Evolutionary conservation across 2,888 invertebrate genomes (phyloP), one percentile per base, ranked within the genome.

Genomic region (Slavum lentiscoides): DNA sequence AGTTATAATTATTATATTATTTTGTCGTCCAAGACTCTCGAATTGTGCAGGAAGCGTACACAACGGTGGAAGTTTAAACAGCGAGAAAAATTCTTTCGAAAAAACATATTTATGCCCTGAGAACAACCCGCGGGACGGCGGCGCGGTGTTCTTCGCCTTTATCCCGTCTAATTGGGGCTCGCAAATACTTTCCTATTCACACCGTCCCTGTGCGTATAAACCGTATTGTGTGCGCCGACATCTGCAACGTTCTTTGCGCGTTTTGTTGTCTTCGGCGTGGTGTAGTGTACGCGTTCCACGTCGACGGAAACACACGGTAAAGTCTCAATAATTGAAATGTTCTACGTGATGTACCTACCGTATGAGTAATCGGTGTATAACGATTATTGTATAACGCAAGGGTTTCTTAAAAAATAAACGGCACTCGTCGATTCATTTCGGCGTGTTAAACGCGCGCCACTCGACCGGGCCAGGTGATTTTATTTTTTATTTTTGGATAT

Each of bases 301-400:
- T n/a, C n/a, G n/a, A n/a, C n/a, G n/a, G n/a, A 43, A 68, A 37
- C 43, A 30, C 30, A 62, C 15, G 70, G 64, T 62, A 80, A 80
- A 80, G 77, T 80, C 70, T 80, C 77, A 64, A 80, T 80, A n/a
- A n/a, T 62, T 70, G 70, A 80, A 55, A 30, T 4, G 4, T 64
- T 37, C 62, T 61, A 69, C 77, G 70, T 43, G 6, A 23, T 6
- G 53, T n/a, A 1, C 55, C 13, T 8, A 21, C 19, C 6, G 37
- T 37, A 5, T 15, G 23, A 30, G 30, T 30, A n/a, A 30, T 30
- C 30, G 2, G 30, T 30, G 30, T 30, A 30, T 4, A 30, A 2
- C 4, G 30, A 30, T 1, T 30, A 30, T 30, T 30, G 30, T 30
- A 30, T 30, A 30, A 4, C 30, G 30, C 30, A 4, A 1, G 30